phyloP scores from a whole-genome alignment of 1,140 invertebrate genomes.

The Bombus pyrosoma region DNA sequence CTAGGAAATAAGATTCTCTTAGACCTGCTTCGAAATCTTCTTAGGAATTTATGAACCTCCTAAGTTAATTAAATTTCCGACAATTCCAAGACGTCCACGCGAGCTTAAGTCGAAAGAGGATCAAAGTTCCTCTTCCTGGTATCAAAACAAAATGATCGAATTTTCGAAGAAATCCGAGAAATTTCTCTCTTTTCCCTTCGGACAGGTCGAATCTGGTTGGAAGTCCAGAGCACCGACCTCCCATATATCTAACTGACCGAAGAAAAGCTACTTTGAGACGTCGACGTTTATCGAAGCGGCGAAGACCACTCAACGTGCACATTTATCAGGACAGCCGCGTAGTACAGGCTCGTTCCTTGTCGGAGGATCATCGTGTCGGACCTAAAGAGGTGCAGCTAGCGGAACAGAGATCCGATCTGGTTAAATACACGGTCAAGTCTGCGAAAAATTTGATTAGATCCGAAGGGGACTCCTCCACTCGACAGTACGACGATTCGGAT shows the following conservation, averaged over 20 bases:
- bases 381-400: slow-evolving; percentile 6
- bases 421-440: background rate
- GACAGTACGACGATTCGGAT: slow-evolving; percentile 34
- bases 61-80: slow-evolving; percentile 3
- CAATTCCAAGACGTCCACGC: background rate
- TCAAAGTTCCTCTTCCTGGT: background rate
- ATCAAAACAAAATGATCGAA: background rate
- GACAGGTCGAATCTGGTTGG: slow-evolving; percentile 54
- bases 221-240: slow-evolving; percentile 55
- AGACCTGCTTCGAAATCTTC: background rate
- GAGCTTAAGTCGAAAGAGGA: background rate
- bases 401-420: slow-evolving; percentile 19
- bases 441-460: slow-evolving; percentile 35
- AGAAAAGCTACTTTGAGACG: slow-evolving; percentile 57
- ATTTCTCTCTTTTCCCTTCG: background rate
- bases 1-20: background rate
- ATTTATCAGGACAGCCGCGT: slow-evolving; percentile 67
- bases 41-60: background rate
- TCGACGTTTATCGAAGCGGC: slow-evolving; percentile 55
- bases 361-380: slow-evolving; percentile 11
- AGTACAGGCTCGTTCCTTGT: slow-evolving; percentile 22
- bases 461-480: slow-evolving; percentile 11
- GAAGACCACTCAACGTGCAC: slow-evolving; percentile 69
- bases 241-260: slow-evolving; percentile 55
- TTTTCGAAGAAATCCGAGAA: background rate